Evolutionary conservation across 2,888 invertebrate species (phyloP), one percentile per base, ranked within the genome.

Genomic region (Heteromyza rotundicornis): DNA sequence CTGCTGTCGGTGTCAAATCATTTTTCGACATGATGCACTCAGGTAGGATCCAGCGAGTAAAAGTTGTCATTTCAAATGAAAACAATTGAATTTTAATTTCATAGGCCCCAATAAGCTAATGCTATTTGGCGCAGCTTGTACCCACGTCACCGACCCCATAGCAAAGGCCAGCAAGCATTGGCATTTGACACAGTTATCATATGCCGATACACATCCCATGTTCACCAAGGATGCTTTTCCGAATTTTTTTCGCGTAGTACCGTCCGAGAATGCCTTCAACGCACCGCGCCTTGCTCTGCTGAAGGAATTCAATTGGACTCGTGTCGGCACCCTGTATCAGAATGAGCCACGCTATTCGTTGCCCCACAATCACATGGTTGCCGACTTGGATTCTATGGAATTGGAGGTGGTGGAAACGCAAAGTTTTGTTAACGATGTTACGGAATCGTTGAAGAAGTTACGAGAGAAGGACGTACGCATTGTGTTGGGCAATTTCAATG

Each of bases 171-270:
- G 96, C 59, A 95, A 95, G 76, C 96, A 96, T 82, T 99, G 98
- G 96, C 94, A 96, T 79, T 88, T 99, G 59, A 94, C 95, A 0
- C 97, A 96, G 92, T 85, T 98, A 8, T 96, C 97, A 14, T 98
- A 97, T 83, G 97, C 96, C 3, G 98, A 98, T 83, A 98, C 96
- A 2, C 96, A 98, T 84, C 98, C 98, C 1, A 95, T 96, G 92
- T 95, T 97, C 84, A 94, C 94, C 5, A 92, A 90, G 77, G 91
- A 93, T 76, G 93, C 93, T 70, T 98, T 96, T 82, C 96, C 96
- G 8, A 96, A 97, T 83, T 96, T 98, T 86, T 98, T 96, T 85
- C 90, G 98, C 55, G 94, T 97, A 66, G 97, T 97, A 19, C 98
- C 98, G 0, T 95, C 95, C 58, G 97, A 98, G 83, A 95, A 94